These are phyloP conservation scores for Crotalus adamanteus DNA, from an alignment of 2,797 vertebrate species.

Conservation along the genomic window DNA sequence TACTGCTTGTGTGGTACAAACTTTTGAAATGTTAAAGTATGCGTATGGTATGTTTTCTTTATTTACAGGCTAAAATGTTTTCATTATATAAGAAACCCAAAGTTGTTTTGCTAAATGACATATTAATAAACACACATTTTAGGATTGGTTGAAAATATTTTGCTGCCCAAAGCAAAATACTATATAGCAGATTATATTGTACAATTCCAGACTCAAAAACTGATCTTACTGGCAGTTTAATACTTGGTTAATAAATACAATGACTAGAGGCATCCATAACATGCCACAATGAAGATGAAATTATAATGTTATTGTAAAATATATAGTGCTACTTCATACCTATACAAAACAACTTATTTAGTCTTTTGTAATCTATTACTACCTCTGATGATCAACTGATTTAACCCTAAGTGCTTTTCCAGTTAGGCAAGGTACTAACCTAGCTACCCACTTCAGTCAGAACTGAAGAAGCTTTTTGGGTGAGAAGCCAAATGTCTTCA, in stretches of 20 bases:
- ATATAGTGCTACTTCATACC: neutral
- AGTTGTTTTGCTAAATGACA: neutral
- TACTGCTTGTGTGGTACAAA: neutral
- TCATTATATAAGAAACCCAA: neutral
- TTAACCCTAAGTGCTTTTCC: neutral
- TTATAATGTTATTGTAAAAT: neutral
- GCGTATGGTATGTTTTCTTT: neutral
- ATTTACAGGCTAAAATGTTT: neutral
- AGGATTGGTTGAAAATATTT: neutral
- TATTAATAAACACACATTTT: neutral
- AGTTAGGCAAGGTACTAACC: neutral
- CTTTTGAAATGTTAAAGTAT: neutral
- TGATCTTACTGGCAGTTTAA: neutral
- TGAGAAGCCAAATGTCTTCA: neutral
- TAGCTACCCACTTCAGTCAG: neutral
- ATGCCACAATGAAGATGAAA: neutral
- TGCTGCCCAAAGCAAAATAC: neutral
- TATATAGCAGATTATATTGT: neutral
- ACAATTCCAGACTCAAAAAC: neutral
- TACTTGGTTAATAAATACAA: neutral
- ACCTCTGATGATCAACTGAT: neutral
- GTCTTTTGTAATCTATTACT: neutral
- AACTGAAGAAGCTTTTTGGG: neutral
- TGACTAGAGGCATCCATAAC: neutral
- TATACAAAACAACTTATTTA: neutral